Evolutionary conservation across 1,140 invertebrate species (phyloP), one percentile per base, ranked within the genome.

Genomic region (Drosophila sturtevanti): DNA sequence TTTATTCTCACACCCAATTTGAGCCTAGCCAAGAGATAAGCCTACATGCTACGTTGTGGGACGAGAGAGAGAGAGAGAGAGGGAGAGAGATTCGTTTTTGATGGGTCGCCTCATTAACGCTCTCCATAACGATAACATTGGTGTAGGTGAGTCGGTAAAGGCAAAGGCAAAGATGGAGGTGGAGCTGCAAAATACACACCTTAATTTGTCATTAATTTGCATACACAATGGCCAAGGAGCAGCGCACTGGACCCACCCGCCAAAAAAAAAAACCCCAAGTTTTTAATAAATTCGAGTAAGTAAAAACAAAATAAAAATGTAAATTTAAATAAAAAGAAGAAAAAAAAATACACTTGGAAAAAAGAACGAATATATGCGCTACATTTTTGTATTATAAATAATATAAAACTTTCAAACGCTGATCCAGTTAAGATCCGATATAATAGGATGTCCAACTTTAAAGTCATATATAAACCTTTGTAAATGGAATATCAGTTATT

Each of bases 131-230:
- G 27, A 6, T n/a, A 31, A 31, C 27, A 31, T 31, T 31, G 27
- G 27, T 31, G 27, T 31, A 6, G 2, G 27, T 31, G 27, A 4
- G 1, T 31, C 27, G 54, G 54, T 4, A 14, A 11, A 9, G 34
- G 10, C 34, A 12, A 12, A 35, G 34, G 7, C 7, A 0, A 21
- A 21, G 14, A 48, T 63, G 59, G 72, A 72, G 70, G 41, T 61
- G 71, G 60, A 75, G 59, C 82, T 87, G 82, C 82, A 89, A 89
- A 87, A 87, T 76, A 87, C 82, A 87, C 84, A 89, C 84, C 84
- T 87, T 89, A 89, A 84, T 89, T 89, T 84, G 79, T 89, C 84
- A 84, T 89, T 89, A 89, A 89, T 89, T 89, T 89, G 84, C 84
- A 89, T 89, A 89, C 55, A 48, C 41, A 48, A 48, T 48, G 74